Evolutionary conservation across 2,888 invertebrate species (phyloP).

Genomic region (Tetanocera ferruginea): DNA sequence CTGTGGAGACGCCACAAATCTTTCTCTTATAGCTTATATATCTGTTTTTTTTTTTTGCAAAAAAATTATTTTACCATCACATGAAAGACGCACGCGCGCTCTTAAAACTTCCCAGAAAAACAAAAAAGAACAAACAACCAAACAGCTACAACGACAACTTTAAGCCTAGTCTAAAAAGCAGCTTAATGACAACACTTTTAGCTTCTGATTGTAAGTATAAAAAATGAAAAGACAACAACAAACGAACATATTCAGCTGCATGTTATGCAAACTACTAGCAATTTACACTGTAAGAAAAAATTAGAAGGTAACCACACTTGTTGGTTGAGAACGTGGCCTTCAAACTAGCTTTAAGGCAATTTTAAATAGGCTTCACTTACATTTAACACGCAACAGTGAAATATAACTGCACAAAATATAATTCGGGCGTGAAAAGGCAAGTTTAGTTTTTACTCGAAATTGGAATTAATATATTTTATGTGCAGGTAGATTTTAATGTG

Average conservation of each 20-base stretch:
- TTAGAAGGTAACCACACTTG: not conserved
- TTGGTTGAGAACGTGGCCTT: not conserved
- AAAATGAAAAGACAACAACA: not conserved
- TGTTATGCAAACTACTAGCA: slow-evolving; percentile 5
- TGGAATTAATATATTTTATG: too few species aligned
- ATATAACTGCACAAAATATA: too few species aligned
- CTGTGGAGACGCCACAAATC: slow-evolving; percentile 18
- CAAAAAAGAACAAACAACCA: too few species aligned
- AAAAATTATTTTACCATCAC: not conserved
- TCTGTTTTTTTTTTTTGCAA: not conserved
- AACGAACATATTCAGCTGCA: not conserved
- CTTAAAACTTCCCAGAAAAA: not conserved
- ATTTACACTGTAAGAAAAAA: slow-evolving; percentile 21
- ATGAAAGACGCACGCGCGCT: slow-evolving; percentile 20
- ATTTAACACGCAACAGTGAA: too few species aligned
- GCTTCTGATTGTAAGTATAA: not conserved
- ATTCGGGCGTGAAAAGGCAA: too few species aligned
- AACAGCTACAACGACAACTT: not conserved
- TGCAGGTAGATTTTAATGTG: too few species aligned
- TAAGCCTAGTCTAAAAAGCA: slow-evolving; percentile 29
- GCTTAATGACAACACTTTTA: slow-evolving; percentile 33
- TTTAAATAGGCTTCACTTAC: too few species aligned
- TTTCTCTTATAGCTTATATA: not conserved
- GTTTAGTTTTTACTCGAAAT: too few species aligned
- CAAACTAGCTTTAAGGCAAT: too few species aligned